Evolutionary conservation across 2,113 vertebrate genomes (phyloP), one percentile per base, ranked within the genome.

Genomic region (Microcebus jonahi): DNA sequence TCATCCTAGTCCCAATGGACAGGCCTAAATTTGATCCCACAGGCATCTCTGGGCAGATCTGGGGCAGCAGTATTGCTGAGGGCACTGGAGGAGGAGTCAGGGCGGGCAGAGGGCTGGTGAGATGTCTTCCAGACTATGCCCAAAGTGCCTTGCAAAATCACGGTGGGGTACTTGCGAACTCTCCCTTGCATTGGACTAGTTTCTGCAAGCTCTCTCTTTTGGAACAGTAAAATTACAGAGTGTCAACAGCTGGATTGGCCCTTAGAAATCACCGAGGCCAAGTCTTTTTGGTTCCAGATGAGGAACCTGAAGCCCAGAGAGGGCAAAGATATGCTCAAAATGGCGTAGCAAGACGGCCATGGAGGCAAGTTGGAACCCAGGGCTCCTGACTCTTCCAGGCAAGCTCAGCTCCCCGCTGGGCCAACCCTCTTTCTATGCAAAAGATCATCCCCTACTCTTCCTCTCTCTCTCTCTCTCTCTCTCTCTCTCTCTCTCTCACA

Each of bases 141-240:
- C 31, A 36, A 93, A 76, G 34, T 25, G 13, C 27, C n/a, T 94
- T 70, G 85, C 48, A 31, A 36, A 82, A 61, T 85, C 42, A 39
- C 29, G 75, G 17, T 3, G 50, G 86, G 39, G 39, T 39, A 70
- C 27, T 90, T 67, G 67, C 29, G 77, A 39, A 50, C 31, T 76
- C 25, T 92, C 39, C 50, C 21, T 71, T 29, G 5, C 31, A 10
- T 36, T 4, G 6, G 8, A 50, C 36, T 77, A 18, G 9, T 80
- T 95, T 91, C 53, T 65, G 87, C 70, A 63, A 96, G 75, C 13
- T 82, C 27, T 70, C 27, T 96, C 77, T 83, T 87, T 65, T 63
- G 63, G 27, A 89, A 79, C 85, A 9, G n/a, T 45, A 94, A 73
- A 88, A 82, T 83, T n/a, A 15, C 79, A 80, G 53, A 70, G 1